These are phyloP conservation scores for Dendropsophus ebraccatus DNA, from an alignment of 2,113 vertebrate genomes.

Conservation along the genomic window DNA sequence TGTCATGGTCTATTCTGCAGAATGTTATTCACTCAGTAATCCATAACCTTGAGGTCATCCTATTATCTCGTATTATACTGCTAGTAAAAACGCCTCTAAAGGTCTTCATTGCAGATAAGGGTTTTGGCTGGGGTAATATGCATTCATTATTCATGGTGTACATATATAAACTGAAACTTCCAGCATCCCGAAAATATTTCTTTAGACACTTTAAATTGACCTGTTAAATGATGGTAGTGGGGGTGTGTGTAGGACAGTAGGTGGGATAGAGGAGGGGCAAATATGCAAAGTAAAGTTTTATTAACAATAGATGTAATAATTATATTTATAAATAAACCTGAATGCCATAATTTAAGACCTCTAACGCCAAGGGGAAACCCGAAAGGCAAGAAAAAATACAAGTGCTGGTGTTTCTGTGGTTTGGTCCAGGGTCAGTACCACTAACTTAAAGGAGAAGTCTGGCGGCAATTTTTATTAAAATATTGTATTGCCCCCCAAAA, in stretches of 20 bases:
- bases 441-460: too few species aligned
- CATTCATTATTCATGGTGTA: not conserved
- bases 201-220: not conserved
- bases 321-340: too few species aligned
- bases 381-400: too few species aligned
- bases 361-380: too few species aligned
- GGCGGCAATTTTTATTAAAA: too few species aligned
- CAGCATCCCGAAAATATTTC: not conserved
- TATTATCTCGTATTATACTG: slow-evolving; percentile 35
- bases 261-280: not conserved
- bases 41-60: not conserved
- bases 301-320: too few species aligned
- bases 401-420: too few species aligned
- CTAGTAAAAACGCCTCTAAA: not conserved
- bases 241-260: too few species aligned
- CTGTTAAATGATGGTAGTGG: not conserved
- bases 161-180: not conserved
- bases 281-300: too few species aligned
- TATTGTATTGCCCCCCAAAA: too few species aligned
- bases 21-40: slow-evolving; percentile 34
- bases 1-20: slow-evolving; percentile 31
- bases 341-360: too few species aligned
- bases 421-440: too few species aligned
- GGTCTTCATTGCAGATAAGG: not conserved
- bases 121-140: not conserved